Evolutionary conservation across 2,797 vertebrate species (phyloP).

Genomic region (Ctenopoma kingsleyae): DNA sequence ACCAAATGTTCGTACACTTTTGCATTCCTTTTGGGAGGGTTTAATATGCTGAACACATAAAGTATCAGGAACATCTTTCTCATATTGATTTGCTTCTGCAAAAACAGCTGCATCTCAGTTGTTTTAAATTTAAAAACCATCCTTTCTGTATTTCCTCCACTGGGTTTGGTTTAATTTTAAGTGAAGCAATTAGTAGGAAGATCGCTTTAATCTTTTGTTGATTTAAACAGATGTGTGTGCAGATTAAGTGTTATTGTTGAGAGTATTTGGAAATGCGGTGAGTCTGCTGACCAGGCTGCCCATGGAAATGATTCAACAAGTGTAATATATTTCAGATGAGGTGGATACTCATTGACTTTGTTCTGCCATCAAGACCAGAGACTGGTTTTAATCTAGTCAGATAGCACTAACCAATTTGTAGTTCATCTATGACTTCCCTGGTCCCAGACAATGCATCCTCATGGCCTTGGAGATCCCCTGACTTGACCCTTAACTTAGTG

Average conservation of each 20-base stretch:
- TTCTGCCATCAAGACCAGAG: not conserved
- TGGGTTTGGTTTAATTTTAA: slow-evolving; percentile 18
- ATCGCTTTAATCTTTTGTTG: slow-evolving; percentile 14
- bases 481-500: not conserved
- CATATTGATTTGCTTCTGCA: slow-evolving; percentile 44
- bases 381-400: not conserved
- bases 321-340: slow-evolving; percentile 23
- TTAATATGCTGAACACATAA: slow-evolving; percentile 47
- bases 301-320: not conserved
- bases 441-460: not conserved
- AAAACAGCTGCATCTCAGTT: slow-evolving; percentile 31
- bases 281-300: slow-evolving; percentile 4
- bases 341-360: not conserved
- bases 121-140: slow-evolving; percentile 5
- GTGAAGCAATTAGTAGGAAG: slow-evolving; percentile 2
- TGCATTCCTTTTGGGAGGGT: slow-evolving; percentile 43
- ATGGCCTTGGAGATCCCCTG: no score
- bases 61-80: slow-evolving; percentile 38
- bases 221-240: slow-evolving; percentile 21
- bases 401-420: not conserved
- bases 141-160: not conserved
- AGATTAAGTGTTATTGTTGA: not conserved
- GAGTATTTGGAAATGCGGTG: not conserved
- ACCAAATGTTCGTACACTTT: slow-evolving; percentile 52
- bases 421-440: not conserved